A percentile compares a stretch with the other conserved stretches of the same genome.
Conservation (phyloP, 2,888 invertebrate genomes). For the Carpatolechia fugitivella region DNA sequence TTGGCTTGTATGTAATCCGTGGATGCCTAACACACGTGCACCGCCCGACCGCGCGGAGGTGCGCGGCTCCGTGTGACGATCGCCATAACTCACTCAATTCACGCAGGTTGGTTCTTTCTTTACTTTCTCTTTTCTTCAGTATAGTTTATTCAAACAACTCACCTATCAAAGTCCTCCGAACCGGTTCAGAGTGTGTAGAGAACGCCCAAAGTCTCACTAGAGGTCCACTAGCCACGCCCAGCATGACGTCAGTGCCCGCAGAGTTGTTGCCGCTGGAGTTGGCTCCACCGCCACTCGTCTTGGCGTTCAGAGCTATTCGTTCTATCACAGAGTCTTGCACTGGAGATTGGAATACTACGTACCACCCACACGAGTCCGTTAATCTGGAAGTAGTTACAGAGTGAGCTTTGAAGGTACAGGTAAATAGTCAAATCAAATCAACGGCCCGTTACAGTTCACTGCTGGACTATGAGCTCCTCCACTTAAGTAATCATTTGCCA, state of each 20-base stretch:
- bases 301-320: conserved; percentile 92
- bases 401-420: too few relatives aligned
- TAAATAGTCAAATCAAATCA: too few relatives aligned
- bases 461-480: too few relatives aligned
- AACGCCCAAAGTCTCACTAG: conserved; percentile 72
- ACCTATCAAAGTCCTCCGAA: conserved; percentile 71
- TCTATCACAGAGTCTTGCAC: conserved; percentile 94
- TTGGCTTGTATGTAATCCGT: too few relatives aligned
- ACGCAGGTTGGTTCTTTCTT: too few relatives aligned
- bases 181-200: conserved; percentile 72
- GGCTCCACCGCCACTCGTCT: conserved; percentile 63
- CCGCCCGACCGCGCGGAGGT: too few relatives aligned
- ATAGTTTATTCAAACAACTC: conserved; percentile 25
- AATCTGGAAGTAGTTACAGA: conserved; percentile 76
- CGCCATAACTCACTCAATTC: too few relatives aligned
- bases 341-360: conserved; percentile 95
- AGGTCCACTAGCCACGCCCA: conserved; percentile 70
- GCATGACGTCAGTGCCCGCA: conserved; percentile 69
- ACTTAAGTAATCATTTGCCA: too few relatives aligned
- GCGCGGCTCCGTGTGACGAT: too few relatives aligned
- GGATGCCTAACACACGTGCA: too few relatives aligned
- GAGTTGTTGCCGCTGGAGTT: conserved; percentile 56
- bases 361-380: conserved; percentile 98
- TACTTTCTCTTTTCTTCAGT: neutral
- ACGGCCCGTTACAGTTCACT: too few relatives aligned